Evolutionary conservation across 1,140 invertebrate species (phyloP), one percentile per base, ranked within the genome.

Genomic region (Artemia franciscana): DNA sequence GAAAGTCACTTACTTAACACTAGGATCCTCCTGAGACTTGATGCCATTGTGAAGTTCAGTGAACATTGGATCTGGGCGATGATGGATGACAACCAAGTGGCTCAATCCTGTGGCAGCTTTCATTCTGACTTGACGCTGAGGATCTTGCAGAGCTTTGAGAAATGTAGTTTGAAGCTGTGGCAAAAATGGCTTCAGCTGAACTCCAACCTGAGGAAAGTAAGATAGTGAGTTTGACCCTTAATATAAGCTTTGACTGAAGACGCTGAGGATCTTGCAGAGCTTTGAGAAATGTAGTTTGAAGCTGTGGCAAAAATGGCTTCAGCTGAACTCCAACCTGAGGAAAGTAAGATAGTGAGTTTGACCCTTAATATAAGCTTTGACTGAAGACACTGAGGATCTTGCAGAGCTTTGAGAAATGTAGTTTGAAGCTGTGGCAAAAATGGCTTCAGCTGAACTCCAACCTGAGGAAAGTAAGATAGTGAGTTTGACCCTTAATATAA

Each of bases 161-260:
- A 98, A 98, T 4, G 94, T 97, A 21, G 92, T 96, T 78, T 98
- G 93, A 7, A 98, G 77, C 77, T 98, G 94, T 9, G 95, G 94
- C 68, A 98, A 77, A 74, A 98, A 98, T 70, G 97, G 92, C 74
- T 94, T 96, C 70, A 98, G 73, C 80, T 92, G 86, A 7, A 85
- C 78, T 18, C 90, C 89, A 63, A 91, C 87, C 84, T 87, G 67
- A n/a, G n/a, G n/a, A n/a, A n/a, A n/a, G n/a, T n/a, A n/a, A n/a
- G n/a, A n/a, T n/a, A n/a, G n/a, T n/a, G n/a, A n/a, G n/a, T n/a
- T n/a, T n/a, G n/a, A n/a, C n/a, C n/a, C n/a, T n/a, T n/a, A n/a
- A n/a, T n/a, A n/a, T n/a, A n/a, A n/a, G n/a, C n/a, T n/a, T n/a
- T n/a, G n/a, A n/a, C n/a, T n/a, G n/a, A n/a, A n/a, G 79, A 64